Percentiles rank a stretch among this genome's conserved stretches.
phyloP scores from a whole-genome alignment of 2,113 vertebrate species.

The Dascyllus trimaculatus region DNA sequence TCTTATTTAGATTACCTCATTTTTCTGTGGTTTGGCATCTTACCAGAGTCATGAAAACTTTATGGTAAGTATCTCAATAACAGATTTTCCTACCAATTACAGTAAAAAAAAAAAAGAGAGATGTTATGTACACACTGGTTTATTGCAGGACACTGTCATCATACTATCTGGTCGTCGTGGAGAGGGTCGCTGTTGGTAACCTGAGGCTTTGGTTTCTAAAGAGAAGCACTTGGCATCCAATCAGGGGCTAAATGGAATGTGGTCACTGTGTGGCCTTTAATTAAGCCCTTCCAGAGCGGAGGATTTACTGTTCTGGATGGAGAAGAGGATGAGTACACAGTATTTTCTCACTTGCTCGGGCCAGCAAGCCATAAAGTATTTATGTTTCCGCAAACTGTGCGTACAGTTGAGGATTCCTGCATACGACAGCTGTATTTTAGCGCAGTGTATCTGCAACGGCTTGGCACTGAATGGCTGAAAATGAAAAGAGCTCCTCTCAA shows the following conservation, averaged over 20 bases:
- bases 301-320: conserved; percentile 34
- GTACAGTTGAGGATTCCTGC: not conserved
- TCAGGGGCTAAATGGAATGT: conserved; percentile 50
- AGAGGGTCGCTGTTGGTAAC: not conserved
- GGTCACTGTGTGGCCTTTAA: conserved; percentile 53
- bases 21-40: too few relatives aligned
- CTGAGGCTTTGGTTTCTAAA: conserved; percentile 45
- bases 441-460: not conserved
- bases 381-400: not conserved
- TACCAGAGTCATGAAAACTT: not conserved
- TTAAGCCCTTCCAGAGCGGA: conserved; percentile 34
- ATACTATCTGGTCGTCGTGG: not conserved
- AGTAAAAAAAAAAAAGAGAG: not conserved
- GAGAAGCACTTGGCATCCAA: conserved; percentile 35
- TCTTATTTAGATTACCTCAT: too few relatives aligned
- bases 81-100: not conserved
- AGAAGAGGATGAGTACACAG: conserved; percentile 19
- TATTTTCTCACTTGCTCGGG: conserved; percentile 18
- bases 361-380: conserved; percentile 18
- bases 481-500: conserved; percentile 10
- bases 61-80: not conserved
- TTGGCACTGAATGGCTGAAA: not conserved
- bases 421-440: not conserved
- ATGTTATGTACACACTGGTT: not conserved
- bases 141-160: not conserved